These are phyloP conservation scores for Styela plicata DNA, from an alignment of 23 tunicate species.

Conservation along the genomic window DNA sequence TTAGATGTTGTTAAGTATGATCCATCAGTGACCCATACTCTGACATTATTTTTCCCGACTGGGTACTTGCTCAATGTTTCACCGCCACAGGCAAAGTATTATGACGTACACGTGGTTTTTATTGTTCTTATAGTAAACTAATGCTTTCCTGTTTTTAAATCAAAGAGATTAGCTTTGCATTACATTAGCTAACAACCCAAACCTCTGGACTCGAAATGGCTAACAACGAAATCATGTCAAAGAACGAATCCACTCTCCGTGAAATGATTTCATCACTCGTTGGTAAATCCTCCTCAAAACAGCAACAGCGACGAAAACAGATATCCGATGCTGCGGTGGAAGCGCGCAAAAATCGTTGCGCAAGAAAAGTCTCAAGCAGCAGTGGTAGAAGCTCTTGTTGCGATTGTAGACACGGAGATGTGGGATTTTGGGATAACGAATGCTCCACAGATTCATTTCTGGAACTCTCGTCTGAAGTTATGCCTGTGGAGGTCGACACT, in stretches of 20 bases:
- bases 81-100: too few relatives aligned
- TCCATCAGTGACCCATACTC: too few relatives aligned
- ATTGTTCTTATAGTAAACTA: too few relatives aligned
- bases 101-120: too few relatives aligned
- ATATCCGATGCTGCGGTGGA: not conserved
- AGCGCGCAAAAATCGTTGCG: not conserved
- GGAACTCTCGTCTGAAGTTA: constrained; percentile 1
- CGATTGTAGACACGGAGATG: not conserved
- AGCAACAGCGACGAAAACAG: not conserved
- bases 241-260: not conserved
- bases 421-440: constrained; percentile 2
- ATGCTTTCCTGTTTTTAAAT: too few relatives aligned
- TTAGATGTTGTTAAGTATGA: too few relatives aligned
- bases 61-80: too few relatives aligned
- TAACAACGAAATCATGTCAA: not conserved
- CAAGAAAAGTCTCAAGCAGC: not conserved
- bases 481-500: not conserved
- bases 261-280: not conserved
- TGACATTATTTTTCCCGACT: too few relatives aligned
- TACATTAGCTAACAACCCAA: too few relatives aligned
- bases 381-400: not conserved
- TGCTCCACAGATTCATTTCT: not conserved
- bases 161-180: too few relatives aligned
- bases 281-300: not conserved
- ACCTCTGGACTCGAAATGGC: not conserved